phyloP scores from a whole-genome alignment of 2,113 vertebrate genomes.

The Acrocephalus kingi region DNA sequence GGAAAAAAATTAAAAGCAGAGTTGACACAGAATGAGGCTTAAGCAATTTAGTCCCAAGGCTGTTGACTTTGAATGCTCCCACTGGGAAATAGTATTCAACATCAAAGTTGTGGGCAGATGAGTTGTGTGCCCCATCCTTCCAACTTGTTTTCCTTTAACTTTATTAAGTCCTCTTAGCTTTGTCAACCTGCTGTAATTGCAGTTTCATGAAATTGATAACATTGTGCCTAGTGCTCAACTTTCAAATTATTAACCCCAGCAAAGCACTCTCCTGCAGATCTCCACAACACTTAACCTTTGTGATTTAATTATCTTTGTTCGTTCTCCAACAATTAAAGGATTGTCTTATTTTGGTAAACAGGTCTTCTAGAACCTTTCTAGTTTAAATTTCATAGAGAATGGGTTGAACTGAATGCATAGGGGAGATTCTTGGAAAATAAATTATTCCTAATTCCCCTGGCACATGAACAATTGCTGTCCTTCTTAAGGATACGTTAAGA shows the following conservation, averaged over 20 bases:
- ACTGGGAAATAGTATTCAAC: neutral
- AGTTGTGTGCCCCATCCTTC: neutral
- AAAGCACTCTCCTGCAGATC: neutral
- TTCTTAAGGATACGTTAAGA: neutral
- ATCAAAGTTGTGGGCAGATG: neutral
- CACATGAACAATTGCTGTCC: neutral
- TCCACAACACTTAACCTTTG: neutral
- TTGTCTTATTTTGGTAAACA: neutral
- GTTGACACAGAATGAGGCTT: neutral
- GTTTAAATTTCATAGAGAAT: neutral
- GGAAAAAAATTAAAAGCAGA: neutral
- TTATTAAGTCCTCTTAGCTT: neutral
- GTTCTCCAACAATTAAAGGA: neutral
- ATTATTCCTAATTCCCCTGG: neutral
- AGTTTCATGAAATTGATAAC: neutral
- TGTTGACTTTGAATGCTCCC: neutral
- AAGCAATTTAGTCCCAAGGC: neutral
- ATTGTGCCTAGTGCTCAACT: neutral
- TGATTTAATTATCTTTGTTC: neutral
- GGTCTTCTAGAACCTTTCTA: neutral
- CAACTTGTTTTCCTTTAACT: neutral
- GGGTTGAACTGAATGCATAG: neutral
- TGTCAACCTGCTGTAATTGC: neutral
- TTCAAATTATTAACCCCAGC: neutral
- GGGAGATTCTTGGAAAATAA: neutral